These are phyloP conservation scores for Montipora capricornis DNA, from an alignment of 64 coral and sea anemone species.

Conservation along the genomic window DNA sequence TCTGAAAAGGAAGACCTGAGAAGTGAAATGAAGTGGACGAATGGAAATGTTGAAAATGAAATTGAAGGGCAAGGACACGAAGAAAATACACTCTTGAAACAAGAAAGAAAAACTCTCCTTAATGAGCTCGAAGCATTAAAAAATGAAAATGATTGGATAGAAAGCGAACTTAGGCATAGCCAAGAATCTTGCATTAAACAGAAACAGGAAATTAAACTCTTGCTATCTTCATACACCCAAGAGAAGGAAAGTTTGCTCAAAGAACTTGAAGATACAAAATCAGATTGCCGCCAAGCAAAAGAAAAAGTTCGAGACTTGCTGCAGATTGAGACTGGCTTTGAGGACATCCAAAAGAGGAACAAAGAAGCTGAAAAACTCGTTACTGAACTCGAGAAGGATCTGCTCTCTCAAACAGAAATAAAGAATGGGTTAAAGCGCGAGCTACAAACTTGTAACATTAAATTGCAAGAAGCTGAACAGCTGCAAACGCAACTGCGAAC, in stretches of 20 bases:
- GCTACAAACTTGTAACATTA: slow-evolving; percentile 44
- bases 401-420: slow-evolving; percentile 70
- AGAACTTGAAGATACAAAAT: slow-evolving; percentile 57
- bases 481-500: slow-evolving; percentile 54
- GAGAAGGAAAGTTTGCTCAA: slow-evolving; percentile 80
- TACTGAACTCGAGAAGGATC: slow-evolving; percentile 81
- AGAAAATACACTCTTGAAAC: slow-evolving; percentile 34
- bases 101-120: slow-evolving; percentile 67
- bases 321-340: slow-evolving; percentile 49
- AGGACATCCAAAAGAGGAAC: slow-evolving; percentile 64
- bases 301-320: slow-evolving; percentile 61
- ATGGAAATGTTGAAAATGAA: neutral
- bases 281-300: slow-evolving; percentile 55
- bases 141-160: slow-evolving; percentile 17
- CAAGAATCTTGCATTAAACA: slow-evolving; percentile 42
- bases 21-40: neutral
- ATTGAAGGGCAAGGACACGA: neutral
- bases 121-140: slow-evolving; percentile 47
- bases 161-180: slow-evolving; percentile 62
- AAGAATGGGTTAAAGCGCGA: slow-evolving; percentile 69
- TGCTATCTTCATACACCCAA: slow-evolving; percentile 68
- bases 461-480: slow-evolving; percentile 44
- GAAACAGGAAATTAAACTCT: slow-evolving; percentile 64
- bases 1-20: neutral
- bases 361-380: slow-evolving; percentile 82